phyloP scores from a whole-genome alignment of 2,113 vertebrate species.

The Furnarius figulus region DNA sequence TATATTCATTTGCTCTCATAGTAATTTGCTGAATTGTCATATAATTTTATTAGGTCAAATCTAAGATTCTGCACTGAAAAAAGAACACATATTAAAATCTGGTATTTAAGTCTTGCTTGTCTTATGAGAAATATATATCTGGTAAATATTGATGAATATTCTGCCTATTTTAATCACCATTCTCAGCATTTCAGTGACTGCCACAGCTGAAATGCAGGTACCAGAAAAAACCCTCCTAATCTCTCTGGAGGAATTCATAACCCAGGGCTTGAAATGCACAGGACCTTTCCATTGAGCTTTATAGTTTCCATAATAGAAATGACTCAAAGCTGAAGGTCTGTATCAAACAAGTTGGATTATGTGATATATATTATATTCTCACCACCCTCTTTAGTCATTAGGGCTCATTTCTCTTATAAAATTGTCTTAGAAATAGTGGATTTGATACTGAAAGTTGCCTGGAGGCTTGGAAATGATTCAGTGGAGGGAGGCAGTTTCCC shows the following conservation, averaged over 20 bases:
- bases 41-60: neutral
- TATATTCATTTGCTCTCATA: neutral
- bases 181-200: neutral
- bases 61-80: neutral
- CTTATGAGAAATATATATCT: neutral
- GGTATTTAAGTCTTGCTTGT: neutral
- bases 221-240: neutral
- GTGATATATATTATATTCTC: neutral
- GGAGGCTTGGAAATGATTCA: conserved; percentile 19
- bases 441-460: neutral
- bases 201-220: neutral
- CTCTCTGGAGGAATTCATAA: neutral
- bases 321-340: neutral
- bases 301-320: neutral
- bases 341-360: neutral
- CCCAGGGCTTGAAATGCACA: neutral
- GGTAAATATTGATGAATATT: neutral
- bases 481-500: conserved; percentile 17
- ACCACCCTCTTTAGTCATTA: neutral
- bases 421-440: neutral
- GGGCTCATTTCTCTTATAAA: neutral
- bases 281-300: neutral
- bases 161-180: neutral
- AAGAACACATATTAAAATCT: neutral
- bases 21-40: neutral